Evolutionary conservation across 2,113 vertebrate species (phyloP), one percentile per base, ranked within the genome.

Genomic region (Forbesichthys agassizii): DNA sequence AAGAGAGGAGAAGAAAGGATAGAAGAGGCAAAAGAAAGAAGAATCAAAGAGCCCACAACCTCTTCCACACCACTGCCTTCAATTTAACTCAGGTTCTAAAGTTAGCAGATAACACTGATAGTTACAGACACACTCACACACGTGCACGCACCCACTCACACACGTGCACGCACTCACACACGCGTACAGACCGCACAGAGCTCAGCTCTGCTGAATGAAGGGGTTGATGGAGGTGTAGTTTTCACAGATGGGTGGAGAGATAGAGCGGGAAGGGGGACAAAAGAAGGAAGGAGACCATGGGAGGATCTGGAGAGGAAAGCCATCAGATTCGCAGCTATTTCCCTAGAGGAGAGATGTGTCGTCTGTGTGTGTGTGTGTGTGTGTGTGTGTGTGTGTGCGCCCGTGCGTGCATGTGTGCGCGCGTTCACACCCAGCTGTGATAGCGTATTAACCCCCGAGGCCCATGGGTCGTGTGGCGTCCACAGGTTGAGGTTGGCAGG

Each of bases 61-160:
- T 92, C 91, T 92, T 92, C 91, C 93, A 92, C 90, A 92, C 88
- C 91, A 91, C 81, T 91, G 90, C 89, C 84, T 93, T 86, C 91
- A 92, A 92, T 93, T 92, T 92, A 89, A 87, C 83, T 85, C 86
- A 88, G 89, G 90, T 93, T 88, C 86, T 88, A 92, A 92, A 92
- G 88, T 90, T 89, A 82, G 81, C 46, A 89, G 90, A 93, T 93
- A 90, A 88, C 89, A 80, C 84, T 75, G 83, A 90, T 87, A 90
- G 91, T 86, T 85, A 58, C 11, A 42, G 13, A 60, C 11, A n/a
- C 57, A 12, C 57, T 6, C 27, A 33, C 27, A 27, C 27, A 27
- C 27, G 27, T 33, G 36, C 66, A 33, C 56, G 33, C 56, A 33
- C 56, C 13, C 20, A 33, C 20, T 36, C 57, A 33, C 57, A 59